Percentiles rank a stretch among this genome's conserved stretches.
Conservation (phyloP, 2,888 invertebrate genomes). For the Ochlodes sylvanus region DNA sequence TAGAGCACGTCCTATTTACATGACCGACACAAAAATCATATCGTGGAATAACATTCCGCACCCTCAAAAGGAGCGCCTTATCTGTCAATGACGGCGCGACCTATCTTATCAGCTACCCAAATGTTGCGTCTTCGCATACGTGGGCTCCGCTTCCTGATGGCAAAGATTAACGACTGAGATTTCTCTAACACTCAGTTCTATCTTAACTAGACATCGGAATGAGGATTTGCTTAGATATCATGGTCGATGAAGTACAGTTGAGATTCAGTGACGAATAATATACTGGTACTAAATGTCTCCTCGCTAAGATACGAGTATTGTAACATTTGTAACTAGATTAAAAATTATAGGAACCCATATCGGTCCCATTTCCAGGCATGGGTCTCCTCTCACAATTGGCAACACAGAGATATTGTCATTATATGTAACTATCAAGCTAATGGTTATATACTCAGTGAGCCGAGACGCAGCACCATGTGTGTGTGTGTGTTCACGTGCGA, state of each 20-base stretch:
- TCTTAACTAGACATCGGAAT: conserved; percentile 9
- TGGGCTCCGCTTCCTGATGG: conserved; percentile 28
- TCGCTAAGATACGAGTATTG: too few species aligned
- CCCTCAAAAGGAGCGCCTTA: conserved; percentile 40
- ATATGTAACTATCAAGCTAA: not conserved
- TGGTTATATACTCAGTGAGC: not conserved
- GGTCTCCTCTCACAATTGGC: too few species aligned
- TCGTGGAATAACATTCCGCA: conserved; percentile 10
- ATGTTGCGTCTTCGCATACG: conserved; percentile 12
- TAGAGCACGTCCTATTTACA: not conserved
- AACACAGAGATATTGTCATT: not conserved
- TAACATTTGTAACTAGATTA: too few species aligned
- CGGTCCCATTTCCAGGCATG: too few species aligned
- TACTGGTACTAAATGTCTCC: too few species aligned
- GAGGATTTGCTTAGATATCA: not conserved
- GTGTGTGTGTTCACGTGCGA: conserved; percentile 23
- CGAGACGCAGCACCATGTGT: conserved; percentile 11
- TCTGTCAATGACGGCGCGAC: conserved; percentile 41
- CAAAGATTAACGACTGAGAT: conserved; percentile 28
- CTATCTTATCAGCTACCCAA: conserved; percentile 39
- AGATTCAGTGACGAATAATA: too few species aligned
- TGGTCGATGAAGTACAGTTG: not conserved
- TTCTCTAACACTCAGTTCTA: conserved; percentile 12
- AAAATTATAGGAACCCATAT: too few species aligned
- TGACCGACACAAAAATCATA: not conserved